Percentiles rank a stretch among this genome's conserved stretches.
Conservation (phyloP, 2,113 vertebrate genomes). For the Pollachius pollachius region DNA sequence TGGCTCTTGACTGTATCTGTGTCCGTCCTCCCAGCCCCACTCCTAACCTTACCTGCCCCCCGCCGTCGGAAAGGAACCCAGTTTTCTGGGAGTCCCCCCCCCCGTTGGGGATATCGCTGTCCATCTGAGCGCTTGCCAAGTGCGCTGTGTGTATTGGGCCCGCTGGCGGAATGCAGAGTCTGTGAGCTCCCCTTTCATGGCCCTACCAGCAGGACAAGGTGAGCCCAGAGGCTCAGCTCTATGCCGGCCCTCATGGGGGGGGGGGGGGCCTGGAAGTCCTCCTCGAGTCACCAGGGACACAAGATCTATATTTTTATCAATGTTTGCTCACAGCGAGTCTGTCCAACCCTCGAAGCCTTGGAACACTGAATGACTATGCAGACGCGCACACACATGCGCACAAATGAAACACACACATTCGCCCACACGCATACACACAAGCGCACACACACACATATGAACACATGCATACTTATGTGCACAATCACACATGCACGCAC, state of each 20-base stretch:
- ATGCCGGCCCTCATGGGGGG: background rate
- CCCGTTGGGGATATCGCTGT: conserved; percentile 43
- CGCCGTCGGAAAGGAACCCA: conserved; percentile 22
- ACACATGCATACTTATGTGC: no score
- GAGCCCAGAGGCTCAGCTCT: background rate
- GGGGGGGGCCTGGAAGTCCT: no score
- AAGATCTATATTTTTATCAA: no score
- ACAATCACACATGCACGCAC: no score
- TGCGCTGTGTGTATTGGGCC: conserved; percentile 40
- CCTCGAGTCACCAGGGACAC: no score
- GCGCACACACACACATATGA: no score
- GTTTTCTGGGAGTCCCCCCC: conserved; percentile 36
- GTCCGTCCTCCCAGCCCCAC: conserved; percentile 18
- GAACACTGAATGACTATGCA: no score
- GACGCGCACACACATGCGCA: no score
- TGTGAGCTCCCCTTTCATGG: conserved; percentile 35
- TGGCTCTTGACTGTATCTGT: background rate
- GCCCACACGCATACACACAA: no score
- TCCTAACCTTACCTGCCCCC: conserved; percentile 32
- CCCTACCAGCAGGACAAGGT: conserved; percentile 29
- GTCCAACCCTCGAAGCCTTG: no score
- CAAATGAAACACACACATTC: no score
- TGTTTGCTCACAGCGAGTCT: no score
- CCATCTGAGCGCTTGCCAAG: conserved; percentile 49
- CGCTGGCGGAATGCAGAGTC: conserved; percentile 32